These are phyloP conservation scores for Notarius lentiginosus DNA, from an alignment of 2,113 vertebrate species.

Conservation along the genomic window DNA sequence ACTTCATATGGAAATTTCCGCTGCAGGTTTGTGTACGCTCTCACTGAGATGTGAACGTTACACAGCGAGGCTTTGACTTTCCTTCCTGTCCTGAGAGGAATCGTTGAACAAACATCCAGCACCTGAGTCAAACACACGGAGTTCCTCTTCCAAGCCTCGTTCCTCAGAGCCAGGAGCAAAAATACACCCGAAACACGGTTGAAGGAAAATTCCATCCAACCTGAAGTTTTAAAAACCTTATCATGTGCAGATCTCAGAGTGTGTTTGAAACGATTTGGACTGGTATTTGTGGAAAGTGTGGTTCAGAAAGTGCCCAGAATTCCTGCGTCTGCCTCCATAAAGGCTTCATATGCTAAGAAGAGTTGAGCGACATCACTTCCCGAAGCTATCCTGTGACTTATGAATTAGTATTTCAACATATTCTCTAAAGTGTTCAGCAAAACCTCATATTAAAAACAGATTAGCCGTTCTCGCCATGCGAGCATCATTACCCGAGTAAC, in stretches of 20 bases:
- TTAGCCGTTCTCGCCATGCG: not conserved
- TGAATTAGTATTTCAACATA: not conserved
- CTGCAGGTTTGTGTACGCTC: slow-evolving; percentile 15
- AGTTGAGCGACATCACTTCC: not conserved
- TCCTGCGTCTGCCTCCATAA: not conserved
- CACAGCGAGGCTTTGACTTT: slow-evolving; percentile 22
- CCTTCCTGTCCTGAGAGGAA: not conserved
- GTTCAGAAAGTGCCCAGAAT: not conserved
- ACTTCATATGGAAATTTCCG: slow-evolving; percentile 29
- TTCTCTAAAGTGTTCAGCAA: not conserved
- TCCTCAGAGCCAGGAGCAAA: not conserved
- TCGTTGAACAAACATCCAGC: slow-evolving; percentile 20
- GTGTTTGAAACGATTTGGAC: not conserved
- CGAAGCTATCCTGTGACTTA: not conserved
- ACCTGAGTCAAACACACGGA: not conserved
- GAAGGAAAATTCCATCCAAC: not conserved
- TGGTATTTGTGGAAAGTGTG: not conserved
- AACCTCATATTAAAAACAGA: too few relatives aligned
- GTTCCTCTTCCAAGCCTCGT: not conserved
- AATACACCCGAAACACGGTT: not conserved
- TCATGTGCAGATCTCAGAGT: not conserved
- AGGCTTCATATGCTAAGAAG: not conserved
- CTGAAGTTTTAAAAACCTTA: not conserved
- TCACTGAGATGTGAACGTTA: not conserved
- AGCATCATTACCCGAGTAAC: not conserved